Evolutionary conservation across 2,888 invertebrate genomes (phyloP), one percentile per base, ranked within the genome.

Genomic region (Drosophila macrospina): DNA sequence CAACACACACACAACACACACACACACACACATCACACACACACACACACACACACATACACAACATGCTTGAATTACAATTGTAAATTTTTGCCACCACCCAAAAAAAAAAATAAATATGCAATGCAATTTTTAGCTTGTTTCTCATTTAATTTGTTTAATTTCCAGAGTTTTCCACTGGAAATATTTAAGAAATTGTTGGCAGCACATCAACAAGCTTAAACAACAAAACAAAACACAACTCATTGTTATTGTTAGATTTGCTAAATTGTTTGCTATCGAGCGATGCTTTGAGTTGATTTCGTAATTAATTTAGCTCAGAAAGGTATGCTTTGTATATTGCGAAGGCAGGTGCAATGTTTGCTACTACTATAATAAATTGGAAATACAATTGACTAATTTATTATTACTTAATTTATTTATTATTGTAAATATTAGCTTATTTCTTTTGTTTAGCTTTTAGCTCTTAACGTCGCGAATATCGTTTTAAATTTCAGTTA

Each of bases 21-120:
- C n/a, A 15, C 8, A 26, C 11, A 16, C n/a, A n/a, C n/a, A 32
- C 7, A 44, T 11, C 13, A 24, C 26, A 48, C 8, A 30, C 41
- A 69, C 10, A 32, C 16, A 42, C n/a, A 15, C 8, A 26, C 11
- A 16, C 6, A 42, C 11, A 34, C 7, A 16, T n/a, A 50, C 13
- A 50, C 42, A 51, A 50, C 26, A 57, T 64, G 62, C 56, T 56
- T 47, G 39, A 63, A 52, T 56, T 42, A 48, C 63, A 57, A 59
- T 37, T 68, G 57, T 50, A 36, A 44, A 61, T 55, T 68, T 56
- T 28, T 62, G 39, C 13, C 45, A 32, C 32, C 44, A n/a, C 20
- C 3, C 20, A 20, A 37, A 51, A 52, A 47, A 67, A 16, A 1
- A 20, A 37, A 51, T 47, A 47, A 67, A 16, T 44, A 62, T 48